These are phyloP conservation scores for Phthorimaea operculella DNA, from an alignment of 1,140 invertebrate genomes.

Conservation along the genomic window DNA sequence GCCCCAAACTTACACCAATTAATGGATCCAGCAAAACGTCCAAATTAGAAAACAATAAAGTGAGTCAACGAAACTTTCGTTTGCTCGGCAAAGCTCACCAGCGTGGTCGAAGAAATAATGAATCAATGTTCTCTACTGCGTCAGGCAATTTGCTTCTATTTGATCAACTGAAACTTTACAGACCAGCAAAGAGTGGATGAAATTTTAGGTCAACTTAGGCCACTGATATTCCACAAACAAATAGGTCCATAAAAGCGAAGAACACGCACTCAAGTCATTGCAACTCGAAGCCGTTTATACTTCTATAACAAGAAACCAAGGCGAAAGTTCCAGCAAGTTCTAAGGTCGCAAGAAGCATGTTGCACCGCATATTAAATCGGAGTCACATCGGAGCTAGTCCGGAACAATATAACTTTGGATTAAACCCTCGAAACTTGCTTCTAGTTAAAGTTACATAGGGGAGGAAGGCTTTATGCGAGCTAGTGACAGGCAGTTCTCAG, in stretches of 20 bases:
- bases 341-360: neutral
- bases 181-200: too few relatives aligned
- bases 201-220: too few relatives aligned
- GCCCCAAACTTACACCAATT: conserved; percentile 19
- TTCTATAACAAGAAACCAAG: too few relatives aligned
- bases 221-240: too few relatives aligned
- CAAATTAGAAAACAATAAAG: conserved; percentile 30
- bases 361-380: neutral
- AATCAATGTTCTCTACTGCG: neutral
- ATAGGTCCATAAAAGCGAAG: too few relatives aligned
- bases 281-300: too few relatives aligned
- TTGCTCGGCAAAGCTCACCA: neutral
- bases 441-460: conserved; percentile 21
- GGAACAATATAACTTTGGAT: conserved; percentile 1
- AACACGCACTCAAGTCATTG: too few relatives aligned
- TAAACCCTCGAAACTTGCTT: neutral
- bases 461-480: conserved; percentile 23
- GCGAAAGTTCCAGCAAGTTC: too few relatives aligned
- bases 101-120: neutral
- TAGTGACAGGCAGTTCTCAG: conserved; percentile 24
- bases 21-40: conserved; percentile 8
- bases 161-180: neutral
- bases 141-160: neutral
- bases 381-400: neutral
- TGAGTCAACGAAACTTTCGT: conserved; percentile 1